Evolutionary conservation across 2,113 vertebrate genomes (phyloP), one percentile per base, ranked within the genome.

Genomic region (Python bivittatus): DNA sequence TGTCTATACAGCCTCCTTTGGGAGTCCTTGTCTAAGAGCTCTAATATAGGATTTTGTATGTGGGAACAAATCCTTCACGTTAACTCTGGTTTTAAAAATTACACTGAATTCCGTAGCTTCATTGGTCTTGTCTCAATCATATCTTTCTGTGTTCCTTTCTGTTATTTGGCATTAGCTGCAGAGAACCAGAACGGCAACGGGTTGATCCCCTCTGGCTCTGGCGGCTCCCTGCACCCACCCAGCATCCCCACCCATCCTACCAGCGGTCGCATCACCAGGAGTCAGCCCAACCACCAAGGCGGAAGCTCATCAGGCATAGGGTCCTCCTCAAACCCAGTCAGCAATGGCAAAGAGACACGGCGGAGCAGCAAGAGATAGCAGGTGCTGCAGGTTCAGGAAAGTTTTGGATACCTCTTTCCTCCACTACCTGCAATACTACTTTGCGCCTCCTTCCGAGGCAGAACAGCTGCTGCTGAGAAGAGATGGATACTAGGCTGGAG

Each of bases 291-390:
- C 92, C 97, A 98, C 61, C 95, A 96, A 12, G 58, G 96, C 23
- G 93, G 95, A 0, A 95, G 95, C 17, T 92, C 95, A 57, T 93
- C 97, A 0, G 97, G 95, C 6, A 88, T 92, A 54, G 86, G 92
- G 27, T 90, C 97, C 11, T 90, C 96, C 60, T 90, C 88, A 92
- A 97, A 92, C 64, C 58, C 98, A 20, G 96, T 98, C 94, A 98
- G 97, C 94, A 98, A 98, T 3, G 98, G 98, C 92, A 98, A 98
- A 96, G 98, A 98, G 95, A 98, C 98, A 17, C 97, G 98, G 0
- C 97, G 98, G 61, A 98, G 97, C 91, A 97, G 98, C 96, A 98
- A 98, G 95, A 98, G 98, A 98, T 98, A 97, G 96, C 94, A 29
- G 88, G 57, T 27, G 7, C 22, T 38, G 52, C n/a, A 53, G 17